phyloP scores from a whole-genome alignment of 2,888 invertebrate genomes.

The Loripinus fragilis region DNA sequence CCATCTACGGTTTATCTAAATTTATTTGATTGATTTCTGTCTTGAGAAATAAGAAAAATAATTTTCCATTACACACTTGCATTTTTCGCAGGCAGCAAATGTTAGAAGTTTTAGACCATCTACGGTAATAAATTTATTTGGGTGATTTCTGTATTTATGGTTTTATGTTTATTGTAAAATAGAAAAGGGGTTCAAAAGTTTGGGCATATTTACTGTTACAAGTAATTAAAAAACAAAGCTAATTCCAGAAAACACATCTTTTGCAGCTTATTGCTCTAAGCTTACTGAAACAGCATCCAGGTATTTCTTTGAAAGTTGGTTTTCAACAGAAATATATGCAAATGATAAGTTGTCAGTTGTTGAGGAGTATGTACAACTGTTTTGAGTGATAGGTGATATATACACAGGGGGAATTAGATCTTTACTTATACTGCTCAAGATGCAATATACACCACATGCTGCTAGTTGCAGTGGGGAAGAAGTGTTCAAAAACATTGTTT shows the following conservation, averaged over 20 bases:
- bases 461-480: background rate
- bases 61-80: too few species aligned
- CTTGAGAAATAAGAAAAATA: too few species aligned
- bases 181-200: too few species aligned
- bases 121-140: too few species aligned
- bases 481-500: background rate
- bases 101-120: too few species aligned
- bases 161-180: too few species aligned
- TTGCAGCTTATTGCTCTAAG: background rate
- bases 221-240: too few species aligned
- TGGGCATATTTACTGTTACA: too few species aligned
- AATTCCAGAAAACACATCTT: background rate
- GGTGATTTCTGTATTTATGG: too few species aligned
- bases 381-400: slow-evolving; percentile 19
- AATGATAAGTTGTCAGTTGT: background rate
- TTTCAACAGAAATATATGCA: background rate
- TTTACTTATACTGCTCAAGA: slow-evolving; percentile 14
- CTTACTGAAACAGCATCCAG: background rate
- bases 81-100: too few species aligned
- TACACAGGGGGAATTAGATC: slow-evolving; percentile 6
- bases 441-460: slow-evolving; percentile 2
- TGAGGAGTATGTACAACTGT: slow-evolving; percentile 15
- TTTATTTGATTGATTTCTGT: too few species aligned
- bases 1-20: too few species aligned
- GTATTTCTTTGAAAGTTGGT: background rate